Evolutionary conservation across 2,888 invertebrate species (phyloP), one percentile per base, ranked within the genome.

Genomic region (Dione juno): DNA sequence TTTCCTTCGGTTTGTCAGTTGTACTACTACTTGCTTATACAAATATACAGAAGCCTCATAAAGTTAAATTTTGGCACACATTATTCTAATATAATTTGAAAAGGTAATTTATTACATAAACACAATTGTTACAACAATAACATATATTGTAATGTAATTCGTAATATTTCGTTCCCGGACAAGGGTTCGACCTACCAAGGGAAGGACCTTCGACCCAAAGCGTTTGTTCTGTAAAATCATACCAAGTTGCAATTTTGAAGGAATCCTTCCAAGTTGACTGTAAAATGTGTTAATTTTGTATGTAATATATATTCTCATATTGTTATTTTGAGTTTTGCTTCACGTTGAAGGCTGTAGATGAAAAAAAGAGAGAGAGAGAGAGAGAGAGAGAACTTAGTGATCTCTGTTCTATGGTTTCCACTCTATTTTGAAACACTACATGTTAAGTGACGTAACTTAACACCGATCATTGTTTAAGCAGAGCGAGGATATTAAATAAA

Each of bases 141-240:
- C 43, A 61, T 19, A 53, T 14, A 14, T 19, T 54, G 19, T 68
- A 45, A 63, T 37, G 11, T 63, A 54, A 68, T 54, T 68, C 63
- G 40, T 52, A n/a, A 59, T 71, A 68, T 58, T 68, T 57, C 52
- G 37, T 59, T 64, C n/a, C 64, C 11, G 40, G 66, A 71, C 71
- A 40, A 66, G 71, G 69, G 69, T 71, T 28, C 19, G 69, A 71
- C n/a, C n/a, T n/a, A n/a, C n/a, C n/a, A n/a, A n/a, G n/a, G n/a
- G n/a, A 71, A 71, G 65, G 66, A 48, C 66, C 64, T 54, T 40
- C 64, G 53, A 61, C 57, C 68, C 65, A 48, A 35, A 57, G 65
- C 65, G 45, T 43, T 53, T 41, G 61, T 65, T 59, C 66, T 68
- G 68, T 52, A 48, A 69, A 71, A 71, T 61, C 69, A 66, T 61